Evolutionary conservation across 2,797 vertebrate species (phyloP).

Genomic region (Gymnocypris eckloni): DNA sequence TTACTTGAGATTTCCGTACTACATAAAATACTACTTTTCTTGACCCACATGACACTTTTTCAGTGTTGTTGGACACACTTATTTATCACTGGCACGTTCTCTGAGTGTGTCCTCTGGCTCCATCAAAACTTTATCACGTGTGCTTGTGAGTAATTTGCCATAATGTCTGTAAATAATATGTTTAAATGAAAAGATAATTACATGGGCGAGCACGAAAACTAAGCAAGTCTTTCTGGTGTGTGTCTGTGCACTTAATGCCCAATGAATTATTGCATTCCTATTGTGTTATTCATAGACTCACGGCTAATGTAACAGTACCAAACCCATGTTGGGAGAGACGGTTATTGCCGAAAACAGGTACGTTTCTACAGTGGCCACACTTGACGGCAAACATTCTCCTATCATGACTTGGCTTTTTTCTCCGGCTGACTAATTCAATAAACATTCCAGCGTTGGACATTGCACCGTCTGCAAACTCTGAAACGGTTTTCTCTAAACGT

Average conservation of each 20-base stretch:
- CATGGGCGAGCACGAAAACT: slow-evolving; percentile 35
- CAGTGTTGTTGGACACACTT: not conserved
- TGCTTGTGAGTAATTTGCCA: slow-evolving; percentile 17
- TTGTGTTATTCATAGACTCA: slow-evolving; percentile 52
- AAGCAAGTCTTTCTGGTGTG: slow-evolving; percentile 44
- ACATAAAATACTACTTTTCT: not conserved
- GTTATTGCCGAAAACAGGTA: slow-evolving; percentile 38
- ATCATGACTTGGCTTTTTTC: slow-evolving; percentile 43
- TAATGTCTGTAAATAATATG: slow-evolving; percentile 12
- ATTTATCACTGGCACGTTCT: not conserved
- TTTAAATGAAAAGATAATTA: slow-evolving; percentile 34
- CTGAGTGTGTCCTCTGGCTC: not conserved
- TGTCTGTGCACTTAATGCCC: slow-evolving; percentile 43
- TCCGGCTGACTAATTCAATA: slow-evolving; percentile 37
- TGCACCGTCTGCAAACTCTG: slow-evolving; percentile 46
- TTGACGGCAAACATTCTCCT: slow-evolving; percentile 43
- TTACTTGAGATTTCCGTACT: not conserved
- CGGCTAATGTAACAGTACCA: slow-evolving; percentile 40
- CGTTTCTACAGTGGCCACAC: slow-evolving; percentile 38
- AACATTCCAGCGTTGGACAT: slow-evolving; percentile 56
- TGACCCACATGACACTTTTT: not conserved
- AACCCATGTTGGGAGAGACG: slow-evolving; percentile 52
- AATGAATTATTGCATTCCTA: slow-evolving; percentile 60
- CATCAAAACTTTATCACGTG: slow-evolving; percentile 5
- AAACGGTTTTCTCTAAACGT: slow-evolving; percentile 41